These are phyloP conservation scores for Zaprionus inermis DNA, from an alignment of 1,140 invertebrate genomes.

Conservation along the genomic window DNA sequence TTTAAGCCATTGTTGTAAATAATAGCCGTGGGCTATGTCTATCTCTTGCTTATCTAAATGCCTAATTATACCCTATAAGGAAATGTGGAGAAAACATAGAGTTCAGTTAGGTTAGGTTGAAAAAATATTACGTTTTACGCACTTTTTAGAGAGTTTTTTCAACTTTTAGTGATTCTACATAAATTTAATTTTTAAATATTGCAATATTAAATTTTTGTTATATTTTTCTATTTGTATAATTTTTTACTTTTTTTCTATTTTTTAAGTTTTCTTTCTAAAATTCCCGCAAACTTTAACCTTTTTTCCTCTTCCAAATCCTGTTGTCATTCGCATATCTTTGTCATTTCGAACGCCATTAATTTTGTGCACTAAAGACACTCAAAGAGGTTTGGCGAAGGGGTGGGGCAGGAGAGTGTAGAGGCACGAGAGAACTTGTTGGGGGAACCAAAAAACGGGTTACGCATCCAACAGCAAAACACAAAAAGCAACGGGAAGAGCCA, in stretches of 20 bases:
- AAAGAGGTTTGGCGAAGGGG: too few relatives aligned
- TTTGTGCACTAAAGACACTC: neutral
- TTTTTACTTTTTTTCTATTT: too few relatives aligned
- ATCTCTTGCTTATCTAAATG: neutral
- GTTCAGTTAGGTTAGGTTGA: neutral
- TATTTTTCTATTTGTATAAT: too few relatives aligned
- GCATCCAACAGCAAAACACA: slow-evolving; percentile 24
- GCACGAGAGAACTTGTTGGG: slow-evolving; percentile 9
- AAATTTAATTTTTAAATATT: neutral
- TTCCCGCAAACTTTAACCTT: neutral
- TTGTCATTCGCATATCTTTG: slow-evolving; percentile 2
- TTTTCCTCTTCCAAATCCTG: neutral
- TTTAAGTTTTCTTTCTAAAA: too few relatives aligned
- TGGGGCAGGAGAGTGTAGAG: too few relatives aligned
- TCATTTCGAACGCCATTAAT: slow-evolving; percentile 4
- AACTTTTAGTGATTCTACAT: neutral
- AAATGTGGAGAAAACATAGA: neutral
- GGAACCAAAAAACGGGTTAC: slow-evolving; percentile 23
- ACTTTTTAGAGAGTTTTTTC: too few relatives aligned
- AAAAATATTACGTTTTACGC: too few relatives aligned
- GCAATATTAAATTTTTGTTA: neutral
- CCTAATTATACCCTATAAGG: slow-evolving; percentile 2
- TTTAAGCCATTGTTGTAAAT: slow-evolving; percentile 16
- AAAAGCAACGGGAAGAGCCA: slow-evolving; percentile 37
- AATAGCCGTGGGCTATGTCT: slow-evolving; percentile 4